A percentile compares a stretch with the other conserved stretches of the same genome.
Conservation (phyloP, 1,140 invertebrate species). For the Calephelis nemesis region DNA sequence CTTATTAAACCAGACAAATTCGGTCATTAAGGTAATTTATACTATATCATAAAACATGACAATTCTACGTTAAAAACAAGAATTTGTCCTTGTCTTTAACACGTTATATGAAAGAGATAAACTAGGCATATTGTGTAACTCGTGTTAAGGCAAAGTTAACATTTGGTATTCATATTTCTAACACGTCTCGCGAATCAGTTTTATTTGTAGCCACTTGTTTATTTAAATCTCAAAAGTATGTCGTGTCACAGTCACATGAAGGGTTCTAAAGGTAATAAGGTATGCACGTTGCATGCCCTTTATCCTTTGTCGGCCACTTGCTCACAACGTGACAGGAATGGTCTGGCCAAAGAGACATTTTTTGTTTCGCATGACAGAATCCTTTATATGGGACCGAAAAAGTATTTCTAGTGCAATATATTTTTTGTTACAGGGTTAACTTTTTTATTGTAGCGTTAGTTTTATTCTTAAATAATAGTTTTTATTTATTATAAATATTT, state of each 20-base stretch:
- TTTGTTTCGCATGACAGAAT: conserved; percentile 56
- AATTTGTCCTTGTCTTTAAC: too few species aligned
- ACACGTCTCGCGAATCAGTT: conserved; percentile 1
- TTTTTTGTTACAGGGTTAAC: too few species aligned
- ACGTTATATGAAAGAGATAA: too few species aligned
- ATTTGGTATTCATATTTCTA: not conserved
- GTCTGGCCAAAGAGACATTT: conserved; percentile 51
- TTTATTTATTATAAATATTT: too few species aligned
- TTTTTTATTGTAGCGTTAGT: too few species aligned
- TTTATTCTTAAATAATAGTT: too few species aligned
- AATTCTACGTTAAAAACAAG: too few species aligned
- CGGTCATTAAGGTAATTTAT: too few species aligned
- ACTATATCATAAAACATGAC: too few species aligned
- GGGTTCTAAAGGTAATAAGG: conserved; percentile 75
- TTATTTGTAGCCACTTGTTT: conserved; percentile 38
- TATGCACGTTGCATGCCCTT: conserved; percentile 66
- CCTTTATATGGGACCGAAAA: conserved; percentile 41
- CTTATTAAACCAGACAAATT: too few species aligned
- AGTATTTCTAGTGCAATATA: conserved; percentile 1
- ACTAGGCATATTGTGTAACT: too few species aligned
- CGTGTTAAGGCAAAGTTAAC: too few species aligned
- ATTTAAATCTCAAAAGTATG: conserved; percentile 59
- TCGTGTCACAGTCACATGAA: conserved; percentile 63
- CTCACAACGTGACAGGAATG: conserved; percentile 72
- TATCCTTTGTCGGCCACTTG: conserved; percentile 76